These are phyloP conservation scores for Amniataba percoides DNA, from an alignment of 2,797 vertebrate genomes.

Conservation along the genomic window DNA sequence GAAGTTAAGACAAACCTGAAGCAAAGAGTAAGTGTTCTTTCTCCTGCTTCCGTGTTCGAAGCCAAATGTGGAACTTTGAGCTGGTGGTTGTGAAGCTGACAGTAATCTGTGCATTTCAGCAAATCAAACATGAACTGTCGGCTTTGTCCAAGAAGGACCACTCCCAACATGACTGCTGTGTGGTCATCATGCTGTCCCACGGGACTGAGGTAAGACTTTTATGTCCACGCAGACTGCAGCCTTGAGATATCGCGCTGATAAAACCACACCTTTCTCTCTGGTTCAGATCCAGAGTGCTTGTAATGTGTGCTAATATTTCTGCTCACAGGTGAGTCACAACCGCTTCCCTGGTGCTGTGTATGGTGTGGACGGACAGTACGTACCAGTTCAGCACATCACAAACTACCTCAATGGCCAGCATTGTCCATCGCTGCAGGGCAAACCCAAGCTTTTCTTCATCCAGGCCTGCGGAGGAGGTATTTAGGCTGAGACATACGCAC, in stretches of 20 bases:
- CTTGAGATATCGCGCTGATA: too few relatives aligned
- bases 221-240: neutral
- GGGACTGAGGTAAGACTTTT: conserved; percentile 90
- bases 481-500: too few relatives aligned
- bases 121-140: conserved; percentile 84
- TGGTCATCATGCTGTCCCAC: conserved; percentile 94
- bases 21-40: conserved; percentile 80
- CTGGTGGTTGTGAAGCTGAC: neutral
- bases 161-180: conserved; percentile 88
- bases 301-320: conserved; percentile 30
- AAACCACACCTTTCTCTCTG: neutral
- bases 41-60: neutral
- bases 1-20: conserved; percentile 86
- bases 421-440: conserved; percentile 91
- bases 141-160: conserved; percentile 87
- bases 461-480: conserved; percentile 97
- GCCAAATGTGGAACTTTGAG: neutral
- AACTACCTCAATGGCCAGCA: conserved; percentile 90
- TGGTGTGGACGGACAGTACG: conserved; percentile 88
- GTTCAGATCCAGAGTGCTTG: neutral
- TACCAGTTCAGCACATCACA: conserved; percentile 91
- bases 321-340: conserved; percentile 89
- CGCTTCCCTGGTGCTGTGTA: conserved; percentile 93
- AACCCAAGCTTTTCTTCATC: conserved; percentile 98
- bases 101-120: conserved; percentile 76